Conservation (phyloP, 37 sponge, comb jelly and placozoan species). For the Haliclona indistincta region DNA sequence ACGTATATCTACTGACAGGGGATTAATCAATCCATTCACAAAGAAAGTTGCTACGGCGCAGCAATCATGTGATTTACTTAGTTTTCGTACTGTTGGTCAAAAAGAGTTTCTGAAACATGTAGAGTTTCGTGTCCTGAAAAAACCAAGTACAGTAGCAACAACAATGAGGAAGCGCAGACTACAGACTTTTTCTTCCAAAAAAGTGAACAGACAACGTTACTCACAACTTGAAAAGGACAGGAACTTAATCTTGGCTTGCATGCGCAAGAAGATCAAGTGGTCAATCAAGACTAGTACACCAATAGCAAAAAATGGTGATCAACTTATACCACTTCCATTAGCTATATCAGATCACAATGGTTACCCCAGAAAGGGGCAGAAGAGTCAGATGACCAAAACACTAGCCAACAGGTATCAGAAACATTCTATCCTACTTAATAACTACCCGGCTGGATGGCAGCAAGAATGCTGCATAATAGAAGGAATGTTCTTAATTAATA, state of each 20-base stretch:
- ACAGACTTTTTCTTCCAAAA: conserved; percentile 15
- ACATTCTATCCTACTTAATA: not conserved
- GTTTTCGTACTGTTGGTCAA: conserved; percentile 15
- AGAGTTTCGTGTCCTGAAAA: conserved; percentile 7
- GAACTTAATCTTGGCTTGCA: conserved; percentile 9
- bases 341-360: conserved; percentile 26
- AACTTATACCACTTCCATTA: conserved; percentile 34
- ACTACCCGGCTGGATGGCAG: not conserved
- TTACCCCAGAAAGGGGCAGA: conserved; percentile 23
- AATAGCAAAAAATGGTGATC: not conserved
- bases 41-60: conserved; percentile 1
- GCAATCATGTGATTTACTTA: conserved; percentile 1
- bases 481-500: conserved; percentile 45
- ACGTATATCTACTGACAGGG: not conserved
- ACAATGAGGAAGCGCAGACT: conserved; percentile 11
- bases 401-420: conserved; percentile 19
- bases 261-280: conserved; percentile 20
- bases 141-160: conserved; percentile 19
- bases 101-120: conserved; percentile 1
- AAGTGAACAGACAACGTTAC: not conserved
- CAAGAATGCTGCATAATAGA: conserved; percentile 10
- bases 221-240: conserved; percentile 22
- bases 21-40: conserved; percentile 17
- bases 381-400: conserved; percentile 23
- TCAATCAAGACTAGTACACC: conserved; percentile 5